phyloP scores from a whole-genome alignment of 2,888 invertebrate genomes.

The Torymus aiolomorphi region DNA sequence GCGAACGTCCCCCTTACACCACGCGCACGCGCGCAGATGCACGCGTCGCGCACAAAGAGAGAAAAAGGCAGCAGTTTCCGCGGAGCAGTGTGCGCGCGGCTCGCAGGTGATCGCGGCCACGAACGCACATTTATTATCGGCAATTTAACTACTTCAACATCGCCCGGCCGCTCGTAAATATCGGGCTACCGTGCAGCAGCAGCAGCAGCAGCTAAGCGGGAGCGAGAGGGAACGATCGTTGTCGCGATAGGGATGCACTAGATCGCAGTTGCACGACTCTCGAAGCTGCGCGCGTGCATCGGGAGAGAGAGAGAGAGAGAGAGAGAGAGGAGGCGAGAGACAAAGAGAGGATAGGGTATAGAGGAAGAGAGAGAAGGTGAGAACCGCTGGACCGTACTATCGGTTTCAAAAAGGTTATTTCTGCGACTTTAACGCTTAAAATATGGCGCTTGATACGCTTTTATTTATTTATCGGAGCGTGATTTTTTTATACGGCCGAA shows the following conservation, averaged over 20 bases:
- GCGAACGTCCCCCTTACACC: background rate
- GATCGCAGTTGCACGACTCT: slow-evolving; percentile 59
- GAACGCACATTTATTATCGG: slow-evolving; percentile 71
- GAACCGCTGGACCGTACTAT: background rate
- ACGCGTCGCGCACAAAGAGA: slow-evolving; percentile 18
- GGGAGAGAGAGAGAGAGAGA: slow-evolving; percentile 61
- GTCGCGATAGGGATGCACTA: slow-evolving; percentile 73
- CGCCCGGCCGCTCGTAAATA: slow-evolving; percentile 65
- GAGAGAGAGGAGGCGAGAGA: slow-evolving; percentile 54
- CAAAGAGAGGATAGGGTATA: background rate
- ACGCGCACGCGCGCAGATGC: slow-evolving; percentile 39
- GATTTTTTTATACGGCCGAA: slow-evolving; percentile 30
- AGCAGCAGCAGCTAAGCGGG: background rate
- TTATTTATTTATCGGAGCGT: slow-evolving; percentile 43
- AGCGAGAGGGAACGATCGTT: slow-evolving; percentile 68
- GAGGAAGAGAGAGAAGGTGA: background rate
- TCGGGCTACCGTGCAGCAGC: slow-evolving; percentile 42
- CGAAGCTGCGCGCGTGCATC: background rate
- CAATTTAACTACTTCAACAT: slow-evolving; percentile 73
- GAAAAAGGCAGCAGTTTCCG: slow-evolving; percentile 21
- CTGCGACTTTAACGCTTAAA: slow-evolving; percentile 26
- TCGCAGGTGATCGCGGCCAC: slow-evolving; percentile 50
- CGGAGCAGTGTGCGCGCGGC: slow-evolving; percentile 6
- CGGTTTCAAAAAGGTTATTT: slow-evolving; percentile 28
- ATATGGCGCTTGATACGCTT: slow-evolving; percentile 40